Conservation (phyloP, 2,888 invertebrate species). For the Leptopterna dolabrata region DNA sequence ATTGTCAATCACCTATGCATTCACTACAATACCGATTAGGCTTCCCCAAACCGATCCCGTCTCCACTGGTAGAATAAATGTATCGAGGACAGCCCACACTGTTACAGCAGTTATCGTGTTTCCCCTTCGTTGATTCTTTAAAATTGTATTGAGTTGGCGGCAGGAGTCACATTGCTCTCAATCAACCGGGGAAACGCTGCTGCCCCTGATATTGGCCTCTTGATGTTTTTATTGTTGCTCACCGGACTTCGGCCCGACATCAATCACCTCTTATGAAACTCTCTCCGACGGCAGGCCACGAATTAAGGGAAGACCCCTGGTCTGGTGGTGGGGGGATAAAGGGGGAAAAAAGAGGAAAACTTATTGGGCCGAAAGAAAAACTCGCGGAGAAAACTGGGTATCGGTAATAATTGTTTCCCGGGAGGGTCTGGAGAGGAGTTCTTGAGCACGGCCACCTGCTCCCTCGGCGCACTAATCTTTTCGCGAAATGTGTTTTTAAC, state of each 20-base stretch:
- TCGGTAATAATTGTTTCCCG: not conserved
- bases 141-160: not conserved
- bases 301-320: not conserved
- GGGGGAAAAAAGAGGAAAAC: not conserved
- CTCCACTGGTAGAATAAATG: too few relatives aligned
- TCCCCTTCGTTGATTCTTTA: too few relatives aligned
- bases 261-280: not conserved
- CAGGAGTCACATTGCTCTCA: not conserved
- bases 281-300: not conserved
- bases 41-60: too few relatives aligned
- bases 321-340: not conserved
- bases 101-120: too few relatives aligned
- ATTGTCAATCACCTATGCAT: too few relatives aligned
- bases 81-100: too few relatives aligned
- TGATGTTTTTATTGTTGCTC: not conserved
- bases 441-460: not conserved
- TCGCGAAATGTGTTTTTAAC: not conserved
- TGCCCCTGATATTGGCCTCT: not conserved
- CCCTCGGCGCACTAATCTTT: not conserved
- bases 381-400: not conserved
- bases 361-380: not conserved
- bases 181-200: not conserved
- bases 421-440: not conserved
- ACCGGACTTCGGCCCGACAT: not conserved
- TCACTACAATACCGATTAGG: too few relatives aligned